Base-by-base conservation (phyloP, 2,797 vertebrate genomes). In the Scleropages formosus region DNA sequence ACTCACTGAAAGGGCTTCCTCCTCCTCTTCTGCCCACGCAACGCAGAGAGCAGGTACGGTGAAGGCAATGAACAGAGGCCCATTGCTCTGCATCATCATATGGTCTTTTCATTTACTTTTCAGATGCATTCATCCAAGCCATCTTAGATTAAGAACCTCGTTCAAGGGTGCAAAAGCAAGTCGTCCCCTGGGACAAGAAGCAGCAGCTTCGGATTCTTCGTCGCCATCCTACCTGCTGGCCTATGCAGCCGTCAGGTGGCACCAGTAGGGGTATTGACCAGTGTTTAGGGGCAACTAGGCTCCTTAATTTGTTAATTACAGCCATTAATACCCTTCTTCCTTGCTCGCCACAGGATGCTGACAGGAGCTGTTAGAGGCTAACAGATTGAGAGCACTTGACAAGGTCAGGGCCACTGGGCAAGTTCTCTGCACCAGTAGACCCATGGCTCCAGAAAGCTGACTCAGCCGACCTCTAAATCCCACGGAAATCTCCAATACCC, bases 401-500 rank as follows among this genome's bases (percentile, higher is more conserved):
- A 31, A 56, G 46, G 49, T 70, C 15, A 51, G 69, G 53, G 69
- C 8, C 9, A 4, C 0, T 15, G 26, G 69, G 51, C 4, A 71
- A 58, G 53, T 4, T 49, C 4, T 20, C 16, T 51, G 31, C 53
- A 39, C 22, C 51, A 8, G 51, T 24, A 69, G n/a, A 22, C 12
- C 66, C 18, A 18, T 18, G 8, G 18, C 69, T 56, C 24, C 69
- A 59, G 22, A 11, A n/a, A 56, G 18, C 49, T 71, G 69, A 59
- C 51, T 59, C 69, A 58, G 26, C 26, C 51, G 24, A 20, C 66
- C 24, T 56, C 51, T 39, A 51, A 8, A 56, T 56, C 69, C 69
- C 69, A 71, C 71, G 15, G 49, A 71, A 71, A 71, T 71, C 69
- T 27, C 24, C 51, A 39, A 59, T 4, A 18, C 15, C 71, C 24